These are phyloP conservation scores for Hirtodrosophila cameraria DNA, from an alignment of 2,888 invertebrate genomes.

Conservation along the genomic window DNA sequence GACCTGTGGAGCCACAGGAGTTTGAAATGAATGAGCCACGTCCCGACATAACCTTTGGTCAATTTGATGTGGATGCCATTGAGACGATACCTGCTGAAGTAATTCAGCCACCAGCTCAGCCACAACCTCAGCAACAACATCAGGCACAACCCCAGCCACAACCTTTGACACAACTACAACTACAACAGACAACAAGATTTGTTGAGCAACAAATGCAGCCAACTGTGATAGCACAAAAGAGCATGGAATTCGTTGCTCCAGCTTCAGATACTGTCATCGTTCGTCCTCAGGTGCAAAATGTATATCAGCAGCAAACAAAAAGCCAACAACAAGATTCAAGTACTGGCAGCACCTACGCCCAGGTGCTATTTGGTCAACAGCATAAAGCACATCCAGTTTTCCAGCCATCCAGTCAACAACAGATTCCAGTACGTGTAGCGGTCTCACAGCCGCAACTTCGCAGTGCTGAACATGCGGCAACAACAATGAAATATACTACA, in stretches of 20 bases:
- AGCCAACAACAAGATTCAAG: slow-evolving; percentile 53
- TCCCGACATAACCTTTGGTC: slow-evolving; percentile 82
- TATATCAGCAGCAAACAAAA: slow-evolving; percentile 32
- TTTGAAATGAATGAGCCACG: slow-evolving; percentile 76
- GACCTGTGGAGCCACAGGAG: slow-evolving; percentile 72
- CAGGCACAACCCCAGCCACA: slow-evolving; percentile 17
- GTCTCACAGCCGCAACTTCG: slow-evolving; percentile 55
- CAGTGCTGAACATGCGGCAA: slow-evolving; percentile 69
- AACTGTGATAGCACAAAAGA: slow-evolving; percentile 52
- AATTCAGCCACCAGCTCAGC: slow-evolving; percentile 4
- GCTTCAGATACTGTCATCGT: slow-evolving; percentile 15
- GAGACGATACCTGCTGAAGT: slow-evolving; percentile 75
- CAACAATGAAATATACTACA: slow-evolving; percentile 63
- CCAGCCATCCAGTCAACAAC: slow-evolving; percentile 86
- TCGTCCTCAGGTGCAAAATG: slow-evolving; percentile 50
- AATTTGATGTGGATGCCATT: slow-evolving; percentile 82
- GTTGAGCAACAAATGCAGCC: slow-evolving; percentile 54
- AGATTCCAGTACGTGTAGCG: slow-evolving; percentile 65
- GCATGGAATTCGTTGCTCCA: slow-evolving; percentile 24
- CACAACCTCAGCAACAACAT: slow-evolving; percentile 10
- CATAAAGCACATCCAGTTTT: slow-evolving; percentile 79
- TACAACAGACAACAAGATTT: slow-evolving; percentile 31
- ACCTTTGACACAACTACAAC: slow-evolving; percentile 2
- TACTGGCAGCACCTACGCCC: slow-evolving; percentile 81
- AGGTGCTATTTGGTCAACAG: slow-evolving; percentile 81